A percentile compares a stretch with the other conserved stretches of the same genome.
Conservation (phyloP, 2,797 vertebrate genomes). For the Ficedula albicollis region DNA sequence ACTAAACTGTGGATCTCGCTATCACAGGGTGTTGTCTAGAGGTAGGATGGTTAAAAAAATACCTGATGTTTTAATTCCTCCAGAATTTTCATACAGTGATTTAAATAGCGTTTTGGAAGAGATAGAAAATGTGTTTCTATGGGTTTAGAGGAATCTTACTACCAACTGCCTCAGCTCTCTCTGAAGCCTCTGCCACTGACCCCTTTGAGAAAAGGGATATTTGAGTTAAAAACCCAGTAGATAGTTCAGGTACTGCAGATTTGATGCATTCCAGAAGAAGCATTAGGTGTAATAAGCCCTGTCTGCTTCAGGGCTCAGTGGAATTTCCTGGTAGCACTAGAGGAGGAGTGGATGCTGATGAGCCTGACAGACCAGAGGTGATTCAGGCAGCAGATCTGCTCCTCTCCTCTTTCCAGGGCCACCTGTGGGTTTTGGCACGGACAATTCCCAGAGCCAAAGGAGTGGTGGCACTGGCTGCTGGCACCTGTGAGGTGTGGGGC, state of each 20-base stretch:
- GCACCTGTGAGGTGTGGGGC: background rate
- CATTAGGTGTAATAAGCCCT: background rate
- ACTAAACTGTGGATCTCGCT: slow-evolving; percentile 6
- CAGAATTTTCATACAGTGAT: background rate
- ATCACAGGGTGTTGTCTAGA: slow-evolving; percentile 31
- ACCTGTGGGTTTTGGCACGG: background rate
- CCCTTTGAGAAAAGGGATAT: background rate
- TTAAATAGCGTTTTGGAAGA: background rate
- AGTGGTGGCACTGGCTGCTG: background rate
- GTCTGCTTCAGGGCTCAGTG: background rate
- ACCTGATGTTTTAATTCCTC: slow-evolving; percentile 2
- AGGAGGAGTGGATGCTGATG: background rate
- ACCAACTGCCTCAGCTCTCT: background rate
- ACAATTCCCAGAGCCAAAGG: background rate
- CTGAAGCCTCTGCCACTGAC: background rate
- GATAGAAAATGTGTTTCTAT: background rate
- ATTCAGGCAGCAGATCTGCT: slow-evolving; percentile 1
- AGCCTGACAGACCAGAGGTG: background rate
- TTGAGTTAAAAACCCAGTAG: background rate
- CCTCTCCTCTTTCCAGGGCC: background rate
- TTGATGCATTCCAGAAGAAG: background rate
- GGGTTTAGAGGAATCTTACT: background rate
- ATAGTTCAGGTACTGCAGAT: background rate
- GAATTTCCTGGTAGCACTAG: background rate
- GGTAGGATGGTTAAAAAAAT: background rate